Base-by-base conservation (phyloP, 2,113 vertebrate genomes). In the Cynoglossus semilaevis region DNA sequence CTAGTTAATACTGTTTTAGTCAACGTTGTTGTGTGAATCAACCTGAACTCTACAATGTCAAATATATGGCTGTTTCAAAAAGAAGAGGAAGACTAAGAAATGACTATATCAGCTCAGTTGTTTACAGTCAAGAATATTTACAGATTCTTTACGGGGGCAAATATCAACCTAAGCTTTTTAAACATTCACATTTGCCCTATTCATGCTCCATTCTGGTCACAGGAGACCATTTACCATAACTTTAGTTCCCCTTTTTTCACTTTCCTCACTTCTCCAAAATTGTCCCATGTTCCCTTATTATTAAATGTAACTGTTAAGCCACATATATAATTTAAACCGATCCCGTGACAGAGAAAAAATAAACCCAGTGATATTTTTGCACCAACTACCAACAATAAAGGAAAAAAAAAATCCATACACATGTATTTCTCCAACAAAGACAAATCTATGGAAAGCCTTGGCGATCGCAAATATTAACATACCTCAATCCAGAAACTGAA, bases 61-160 rank as follows among this genome's bases (percentile, higher is more conserved):
- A 58, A 57, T 40, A 15, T 44, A 71, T 54, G 58, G 53, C 75
- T 18, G 62, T 57, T 55, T 70, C n/a, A 1, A 34, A 66, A 58
- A 52, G 7, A 37, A 67, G 15, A 46, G 45, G 64, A 70, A 58
- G 37, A 70, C 48, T 35, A 37, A 45, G 22, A 36, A 53, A 48
- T 9, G 7, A 17, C n/a, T 57, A 53, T 45, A 61, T 67, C 22
- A 56, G 42, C 63, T 69, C 56, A 54, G 60, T 47, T 58, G 54
- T 51, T 41, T 47, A 69, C 53, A 61, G 18, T 44, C 61, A 69
- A 36, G 54, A 58, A 22, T 78, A 85, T 83, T 79, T 86, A 81
- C 76, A 82, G n/a, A 46, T 69, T 68, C 70, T 72, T 74, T 47
- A 51, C 16, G 22, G 41, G 29, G 55, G 51, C 38, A 41, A 41